Percentiles rank a stretch among this genome's conserved stretches.
These are phyloP conservation scores for Laticauda laticaudata DNA, from an alignment of 2,113 vertebrate genomes.

Conservation along the genomic window DNA sequence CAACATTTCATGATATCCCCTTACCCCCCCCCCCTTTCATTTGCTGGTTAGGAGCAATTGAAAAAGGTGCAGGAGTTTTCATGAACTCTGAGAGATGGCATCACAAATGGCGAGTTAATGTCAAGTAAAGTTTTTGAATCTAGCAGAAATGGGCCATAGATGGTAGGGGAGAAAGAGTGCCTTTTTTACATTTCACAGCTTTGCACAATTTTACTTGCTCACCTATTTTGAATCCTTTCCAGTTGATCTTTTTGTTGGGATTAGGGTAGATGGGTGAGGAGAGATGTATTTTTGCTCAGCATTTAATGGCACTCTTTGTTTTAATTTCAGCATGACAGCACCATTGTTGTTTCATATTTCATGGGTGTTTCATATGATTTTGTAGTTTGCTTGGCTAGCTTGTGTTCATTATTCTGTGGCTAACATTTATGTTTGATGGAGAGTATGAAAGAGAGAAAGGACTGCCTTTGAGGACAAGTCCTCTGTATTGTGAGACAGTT, in stretches of 20 bases:
- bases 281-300: neutral
- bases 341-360: too few species aligned
- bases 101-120: neutral
- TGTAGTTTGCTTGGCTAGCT: conserved; percentile 18
- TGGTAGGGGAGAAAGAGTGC: neutral
- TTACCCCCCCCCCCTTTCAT: neutral
- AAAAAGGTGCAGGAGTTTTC: neutral
- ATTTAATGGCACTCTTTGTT: conserved; percentile 21
- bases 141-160: neutral
- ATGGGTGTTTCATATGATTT: neutral
- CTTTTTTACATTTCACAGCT: neutral
- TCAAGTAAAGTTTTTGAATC: neutral
- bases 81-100: neutral
- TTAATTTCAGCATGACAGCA: conserved; percentile 31
- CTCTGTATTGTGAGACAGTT: conserved; percentile 48
- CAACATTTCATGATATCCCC: too few species aligned
- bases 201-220: neutral
- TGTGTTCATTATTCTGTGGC: conserved; percentile 30
- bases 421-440: conserved; percentile 28
- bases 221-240: neutral
- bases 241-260: conserved; percentile 22
- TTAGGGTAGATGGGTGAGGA: neutral
- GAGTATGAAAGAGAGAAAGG: conserved; percentile 1
- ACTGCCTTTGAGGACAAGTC: conserved; percentile 50
- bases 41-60: too few species aligned